Evolutionary conservation across 1,140 invertebrate genomes (phyloP).

Genomic region (Eupristina koningsbergeri): DNA sequence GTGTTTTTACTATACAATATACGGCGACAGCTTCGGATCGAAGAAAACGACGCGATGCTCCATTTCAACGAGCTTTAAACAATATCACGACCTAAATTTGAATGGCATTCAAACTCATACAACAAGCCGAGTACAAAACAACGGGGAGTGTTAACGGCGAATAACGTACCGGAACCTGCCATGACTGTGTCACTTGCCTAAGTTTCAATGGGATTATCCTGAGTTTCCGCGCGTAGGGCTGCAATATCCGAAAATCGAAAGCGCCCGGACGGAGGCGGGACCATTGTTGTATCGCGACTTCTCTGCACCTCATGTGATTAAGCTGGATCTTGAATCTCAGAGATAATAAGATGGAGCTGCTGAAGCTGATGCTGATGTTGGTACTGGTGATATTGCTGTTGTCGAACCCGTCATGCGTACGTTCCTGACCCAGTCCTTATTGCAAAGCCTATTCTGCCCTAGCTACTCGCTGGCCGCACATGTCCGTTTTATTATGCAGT

Average conservation of each 20-base stretch:
- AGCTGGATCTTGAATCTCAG: too few species aligned
- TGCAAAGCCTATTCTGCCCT: too few species aligned
- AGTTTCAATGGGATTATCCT: conserved; percentile 47
- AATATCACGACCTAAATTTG: conserved; percentile 54
- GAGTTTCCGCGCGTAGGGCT: conserved; percentile 20
- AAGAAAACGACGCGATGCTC: background rate
- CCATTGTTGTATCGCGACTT: conserved; percentile 1
- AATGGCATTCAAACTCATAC: conserved; percentile 42
- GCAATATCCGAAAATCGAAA: conserved; percentile 39
- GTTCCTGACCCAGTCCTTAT: too few species aligned
- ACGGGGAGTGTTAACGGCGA: conserved; percentile 37
- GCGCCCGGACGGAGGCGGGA: background rate
- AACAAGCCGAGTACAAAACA: conserved; percentile 51
- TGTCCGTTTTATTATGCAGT: too few species aligned
- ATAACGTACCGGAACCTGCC: conserved; percentile 40
- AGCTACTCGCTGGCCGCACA: too few species aligned
- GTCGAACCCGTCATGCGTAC: too few species aligned
- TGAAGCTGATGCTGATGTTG: too few species aligned
- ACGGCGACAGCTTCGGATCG: background rate
- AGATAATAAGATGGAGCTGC: background rate
- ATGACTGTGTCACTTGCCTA: background rate
- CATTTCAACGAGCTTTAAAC: conserved; percentile 51
- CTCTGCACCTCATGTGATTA: too few species aligned
- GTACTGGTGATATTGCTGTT: too few species aligned
- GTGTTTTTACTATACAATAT: background rate